A percentile compares a stretch with the other conserved stretches of the same genome.
Evolutionary conservation across 2,797 vertebrate genomes (phyloP).

Genomic region (Tolypeutes matacus): DNA sequence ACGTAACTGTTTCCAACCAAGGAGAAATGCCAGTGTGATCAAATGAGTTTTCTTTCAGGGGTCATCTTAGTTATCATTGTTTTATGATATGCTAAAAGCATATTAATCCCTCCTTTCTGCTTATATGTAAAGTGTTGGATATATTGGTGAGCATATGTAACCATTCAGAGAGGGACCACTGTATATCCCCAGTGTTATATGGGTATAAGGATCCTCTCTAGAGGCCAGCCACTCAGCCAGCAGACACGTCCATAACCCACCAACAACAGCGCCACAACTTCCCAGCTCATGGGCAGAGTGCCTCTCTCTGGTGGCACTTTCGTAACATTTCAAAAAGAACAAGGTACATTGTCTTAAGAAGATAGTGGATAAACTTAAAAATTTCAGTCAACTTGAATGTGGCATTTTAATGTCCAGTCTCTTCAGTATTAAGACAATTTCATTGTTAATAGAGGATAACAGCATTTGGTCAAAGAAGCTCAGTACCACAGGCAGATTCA

Average conservation of each 20-base stretch:
- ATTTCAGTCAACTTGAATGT: not conserved
- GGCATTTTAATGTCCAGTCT: not conserved
- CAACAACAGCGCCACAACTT: not conserved
- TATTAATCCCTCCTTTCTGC: not conserved
- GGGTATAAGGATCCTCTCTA: not conserved
- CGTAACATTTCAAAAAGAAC: not conserved
- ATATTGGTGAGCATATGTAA: not conserved
- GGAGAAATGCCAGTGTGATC: not conserved
- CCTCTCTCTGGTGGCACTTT: not conserved
- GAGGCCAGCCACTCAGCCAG: not conserved
- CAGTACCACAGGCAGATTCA: not conserved
- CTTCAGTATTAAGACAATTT: conserved; percentile 27
- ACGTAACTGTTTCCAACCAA: not conserved
- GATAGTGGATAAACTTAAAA: not conserved
- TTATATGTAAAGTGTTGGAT: not conserved
- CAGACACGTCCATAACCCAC: not conserved
- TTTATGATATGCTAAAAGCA: not conserved
- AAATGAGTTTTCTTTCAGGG: not conserved
- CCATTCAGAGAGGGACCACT: not conserved
- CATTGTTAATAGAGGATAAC: not conserved
- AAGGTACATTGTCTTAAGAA: not conserved
- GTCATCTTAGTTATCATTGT: not conserved
- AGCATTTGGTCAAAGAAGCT: not conserved
- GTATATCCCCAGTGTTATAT: not conserved
- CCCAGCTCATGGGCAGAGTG: not conserved